A percentile compares a stretch with the other conserved stretches of the same genome.
phyloP scores from a whole-genome alignment of 2,113 vertebrate species.

The Larimichthys polyactis region DNA sequence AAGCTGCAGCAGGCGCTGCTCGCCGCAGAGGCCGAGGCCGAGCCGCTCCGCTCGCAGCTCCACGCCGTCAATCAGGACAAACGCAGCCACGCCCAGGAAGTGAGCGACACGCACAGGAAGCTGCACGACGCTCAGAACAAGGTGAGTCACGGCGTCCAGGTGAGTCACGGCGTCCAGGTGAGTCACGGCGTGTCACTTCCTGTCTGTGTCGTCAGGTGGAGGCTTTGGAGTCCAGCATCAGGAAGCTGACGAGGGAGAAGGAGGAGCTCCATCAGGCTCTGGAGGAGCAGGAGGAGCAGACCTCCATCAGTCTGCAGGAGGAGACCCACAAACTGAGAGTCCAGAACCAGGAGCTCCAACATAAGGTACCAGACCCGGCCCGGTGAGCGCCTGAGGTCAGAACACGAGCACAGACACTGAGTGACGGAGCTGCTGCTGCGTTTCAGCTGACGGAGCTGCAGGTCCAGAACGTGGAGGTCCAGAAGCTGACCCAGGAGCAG shows the following conservation, averaged over 20 bases:
- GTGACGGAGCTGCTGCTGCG: neutral
- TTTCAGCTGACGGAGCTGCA: slow-evolving; percentile 78
- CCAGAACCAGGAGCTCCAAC: slow-evolving; percentile 77
- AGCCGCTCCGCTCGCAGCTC: slow-evolving; percentile 79
- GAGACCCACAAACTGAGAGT: slow-evolving; percentile 62
- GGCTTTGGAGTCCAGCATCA: slow-evolving; percentile 61
- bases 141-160: slow-evolving; percentile 46
- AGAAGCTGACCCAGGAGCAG: slow-evolving; percentile 76
- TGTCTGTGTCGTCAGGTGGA: slow-evolving; percentile 63
- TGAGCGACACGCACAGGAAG: slow-evolving; percentile 55
- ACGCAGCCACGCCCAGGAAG: slow-evolving; percentile 67
- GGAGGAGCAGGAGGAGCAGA: slow-evolving; percentile 62
- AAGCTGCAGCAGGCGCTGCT: slow-evolving; percentile 65
- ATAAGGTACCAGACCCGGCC: slow-evolving; percentile 63
- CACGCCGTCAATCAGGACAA: slow-evolving; percentile 66
- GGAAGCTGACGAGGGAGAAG: slow-evolving; percentile 68
- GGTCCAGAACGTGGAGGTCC: slow-evolving; percentile 75
- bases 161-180: too few species aligned
- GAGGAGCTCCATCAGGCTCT: slow-evolving; percentile 61
- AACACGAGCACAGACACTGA: neutral
- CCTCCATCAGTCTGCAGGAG: slow-evolving; percentile 53
- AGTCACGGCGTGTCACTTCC: neutral
- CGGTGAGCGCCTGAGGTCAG: too few species aligned
- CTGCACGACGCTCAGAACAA: slow-evolving; percentile 74
- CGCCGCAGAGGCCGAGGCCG: slow-evolving; percentile 63